Evolutionary conservation across 2,797 vertebrate species (phyloP), one percentile per base, ranked within the genome.

Genomic region (Botia kubotai): DNA sequence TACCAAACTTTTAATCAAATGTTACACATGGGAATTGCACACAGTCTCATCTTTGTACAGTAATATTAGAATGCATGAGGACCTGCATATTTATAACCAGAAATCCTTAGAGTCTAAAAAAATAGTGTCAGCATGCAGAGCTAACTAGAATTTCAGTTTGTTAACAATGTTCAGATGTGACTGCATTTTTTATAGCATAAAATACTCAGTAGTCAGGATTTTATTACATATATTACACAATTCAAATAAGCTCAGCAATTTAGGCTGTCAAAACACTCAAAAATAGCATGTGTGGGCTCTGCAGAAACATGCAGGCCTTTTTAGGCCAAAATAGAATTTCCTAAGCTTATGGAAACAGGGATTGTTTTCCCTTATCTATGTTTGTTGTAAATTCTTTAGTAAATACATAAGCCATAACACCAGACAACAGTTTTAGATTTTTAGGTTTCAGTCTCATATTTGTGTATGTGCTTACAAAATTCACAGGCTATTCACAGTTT

Each of bases 1-100:
- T 55, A 62, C 60, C 86, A 88, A 85, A 89, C 68, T 80, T 91
- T 90, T 85, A 88, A 92, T 90, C 79, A 88, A 88, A 86, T 46
- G 55, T 84, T 77, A 78, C 87, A 87, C 76, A 8, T 50, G 85
- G 85, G 86, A 82, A 57, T 14, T 68, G n/a, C 14, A 57, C 75
- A 50, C 63, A 75, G 73, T 87, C 82, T 63, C 52, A 72, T 50
- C 63, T 50, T 43, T 75, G 77, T 71, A 48, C 74, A 43, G 48
- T 66, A 48, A 73, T 75, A 79, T 83, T 82, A 70, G 19, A 76
- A 81, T 84, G 55, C 29, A 84, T 39, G 23, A 84, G 21, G 46
- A 75, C 50, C 17, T 83, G 57, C 66, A 82, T 84, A 75, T 82
- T 87, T 84, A 84, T 77, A 71, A 77, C 55, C 46, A 75, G 60